phyloP scores from a whole-genome alignment of 2,797 vertebrate genomes.

The Sebastes dallii region DNA sequence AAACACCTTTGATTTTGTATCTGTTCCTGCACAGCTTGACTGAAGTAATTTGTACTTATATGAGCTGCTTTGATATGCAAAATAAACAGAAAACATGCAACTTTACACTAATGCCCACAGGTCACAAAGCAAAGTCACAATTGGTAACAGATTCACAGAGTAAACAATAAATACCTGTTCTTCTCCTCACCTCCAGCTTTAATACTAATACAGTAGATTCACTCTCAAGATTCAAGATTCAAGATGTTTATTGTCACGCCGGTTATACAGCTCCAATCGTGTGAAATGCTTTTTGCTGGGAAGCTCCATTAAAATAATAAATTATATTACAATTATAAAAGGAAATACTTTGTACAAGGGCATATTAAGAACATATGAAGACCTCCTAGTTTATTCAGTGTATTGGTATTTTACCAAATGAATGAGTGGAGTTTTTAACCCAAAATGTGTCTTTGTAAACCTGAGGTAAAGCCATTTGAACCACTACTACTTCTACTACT shows the following conservation, averaged over 20 bases:
- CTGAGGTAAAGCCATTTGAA: not conserved
- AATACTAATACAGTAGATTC: not conserved
- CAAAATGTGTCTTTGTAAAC: not conserved
- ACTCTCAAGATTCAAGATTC: too few species aligned
- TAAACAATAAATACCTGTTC: not conserved
- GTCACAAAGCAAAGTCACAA: not conserved
- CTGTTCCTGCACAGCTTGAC: not conserved
- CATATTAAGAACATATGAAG: too few species aligned
- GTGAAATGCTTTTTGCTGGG: too few species aligned
- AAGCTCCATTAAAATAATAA: too few species aligned
- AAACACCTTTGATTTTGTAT: not conserved
- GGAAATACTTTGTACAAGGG: too few species aligned
- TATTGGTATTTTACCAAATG: not conserved
- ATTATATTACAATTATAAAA: too few species aligned
- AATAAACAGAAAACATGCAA: not conserved
- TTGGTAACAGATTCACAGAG: not conserved
- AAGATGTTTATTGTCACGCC: too few species aligned
- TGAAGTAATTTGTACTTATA: not conserved
- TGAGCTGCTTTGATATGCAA: not conserved
- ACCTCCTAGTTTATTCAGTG: not conserved
- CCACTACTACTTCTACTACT: not conserved
- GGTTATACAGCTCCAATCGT: too few species aligned
- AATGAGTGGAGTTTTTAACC: not conserved
- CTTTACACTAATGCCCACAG: not conserved
- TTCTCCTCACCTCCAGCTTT: not conserved